phyloP scores from a whole-genome alignment of 2,113 vertebrate genomes.

The Motacilla tschutschensis region DNA sequence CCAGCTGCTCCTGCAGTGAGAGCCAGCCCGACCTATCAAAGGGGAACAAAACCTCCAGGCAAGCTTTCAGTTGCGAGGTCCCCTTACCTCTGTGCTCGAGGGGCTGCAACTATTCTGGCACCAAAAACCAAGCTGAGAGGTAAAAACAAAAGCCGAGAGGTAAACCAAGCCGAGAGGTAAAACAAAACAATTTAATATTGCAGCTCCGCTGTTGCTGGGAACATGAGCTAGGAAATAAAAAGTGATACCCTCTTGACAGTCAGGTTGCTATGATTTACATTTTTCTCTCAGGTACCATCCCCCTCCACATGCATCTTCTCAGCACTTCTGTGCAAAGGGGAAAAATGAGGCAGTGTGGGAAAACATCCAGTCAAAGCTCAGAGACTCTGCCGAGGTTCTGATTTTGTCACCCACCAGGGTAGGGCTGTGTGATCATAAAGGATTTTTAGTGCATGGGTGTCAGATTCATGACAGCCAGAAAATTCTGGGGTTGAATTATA shows the following conservation, averaged over 20 bases:
- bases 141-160: background rate
- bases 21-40: slow-evolving; percentile 59
- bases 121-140: slow-evolving; percentile 3
- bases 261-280: slow-evolving; percentile 37
- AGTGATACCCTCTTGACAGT: slow-evolving; percentile 43
- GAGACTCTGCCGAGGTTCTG: background rate
- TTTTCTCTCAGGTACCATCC: slow-evolving; percentile 5
- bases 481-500: background rate
- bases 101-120: background rate
- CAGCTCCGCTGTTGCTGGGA: background rate
- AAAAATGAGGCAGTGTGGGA: background rate
- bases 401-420: background rate
- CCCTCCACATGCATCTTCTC: background rate
- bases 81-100: slow-evolving; percentile 7
- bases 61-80: slow-evolving; percentile 21
- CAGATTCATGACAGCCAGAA: background rate
- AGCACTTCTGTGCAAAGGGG: slow-evolving; percentile 8
- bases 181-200: slow-evolving; percentile 12
- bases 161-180: slow-evolving; percentile 12
- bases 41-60: slow-evolving; percentile 56
- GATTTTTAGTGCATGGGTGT: background rate
- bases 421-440: background rate
- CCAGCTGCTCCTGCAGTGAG: slow-evolving; percentile 71
- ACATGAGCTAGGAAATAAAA: slow-evolving; percentile 19
- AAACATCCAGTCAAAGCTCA: slow-evolving; percentile 22